A percentile compares a stretch with the other conserved stretches of the same genome.
Conservation (phyloP, 1,140 invertebrate species). For the Leptinotarsa defecta region DNA sequence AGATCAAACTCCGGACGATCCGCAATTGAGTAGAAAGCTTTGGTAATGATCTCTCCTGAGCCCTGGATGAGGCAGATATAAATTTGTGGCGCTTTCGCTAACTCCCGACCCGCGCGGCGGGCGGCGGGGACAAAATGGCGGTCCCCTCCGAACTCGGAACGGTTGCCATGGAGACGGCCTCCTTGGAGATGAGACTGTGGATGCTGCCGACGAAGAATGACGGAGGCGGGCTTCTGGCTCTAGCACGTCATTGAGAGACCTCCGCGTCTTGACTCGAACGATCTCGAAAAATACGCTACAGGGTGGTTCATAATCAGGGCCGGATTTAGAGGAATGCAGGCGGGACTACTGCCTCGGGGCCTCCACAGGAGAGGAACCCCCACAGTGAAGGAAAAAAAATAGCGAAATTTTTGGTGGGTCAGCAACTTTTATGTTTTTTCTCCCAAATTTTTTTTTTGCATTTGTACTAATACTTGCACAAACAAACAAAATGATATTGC, state of each 20-base stretch:
- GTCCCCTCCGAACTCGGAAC: constrained; percentile 29
- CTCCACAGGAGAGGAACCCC: too few species aligned
- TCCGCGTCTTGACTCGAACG: too few species aligned
- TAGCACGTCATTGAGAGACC: neutral
- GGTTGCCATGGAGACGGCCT: constrained; percentile 49
- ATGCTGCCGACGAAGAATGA: neutral
- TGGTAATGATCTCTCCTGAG: constrained; percentile 58
- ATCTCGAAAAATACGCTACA: too few species aligned
- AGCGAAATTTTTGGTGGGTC: too few species aligned
- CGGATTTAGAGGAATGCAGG: too few species aligned
- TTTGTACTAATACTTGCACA: too few species aligned
- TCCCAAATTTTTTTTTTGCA: too few species aligned
- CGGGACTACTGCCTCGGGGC: too few species aligned
- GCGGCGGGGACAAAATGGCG: constrained; percentile 51
- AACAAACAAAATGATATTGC: too few species aligned
- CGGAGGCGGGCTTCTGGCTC: neutral
- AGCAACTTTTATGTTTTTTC: too few species aligned
- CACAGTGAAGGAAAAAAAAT: too few species aligned
- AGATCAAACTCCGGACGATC: constrained; percentile 57
- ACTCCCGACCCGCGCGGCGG: constrained; percentile 40
- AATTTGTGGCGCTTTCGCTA: constrained; percentile 57
- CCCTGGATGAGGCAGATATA: constrained; percentile 58
- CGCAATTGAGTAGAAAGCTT: constrained; percentile 59
- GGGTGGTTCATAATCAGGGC: too few species aligned
- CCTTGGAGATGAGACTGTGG: constrained; percentile 37